Percentiles rank a stretch among this genome's conserved stretches.
Evolutionary conservation across 2,888 invertebrate species (phyloP).

Genomic region (Scotopteryx bipunctaria): DNA sequence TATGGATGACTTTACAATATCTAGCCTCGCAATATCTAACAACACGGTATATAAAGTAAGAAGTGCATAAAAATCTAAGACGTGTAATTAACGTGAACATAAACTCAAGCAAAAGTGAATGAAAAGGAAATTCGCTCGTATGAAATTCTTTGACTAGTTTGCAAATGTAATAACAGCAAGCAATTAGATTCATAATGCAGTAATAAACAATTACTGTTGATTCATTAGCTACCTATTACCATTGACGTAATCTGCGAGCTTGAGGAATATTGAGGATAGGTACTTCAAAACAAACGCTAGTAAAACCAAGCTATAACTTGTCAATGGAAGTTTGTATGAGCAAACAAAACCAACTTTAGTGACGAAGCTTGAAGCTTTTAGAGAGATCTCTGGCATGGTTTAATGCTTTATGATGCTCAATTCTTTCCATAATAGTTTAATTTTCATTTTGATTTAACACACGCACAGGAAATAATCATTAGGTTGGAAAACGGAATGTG

Average conservation of each 20-base stretch:
- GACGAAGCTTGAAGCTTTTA: no score
- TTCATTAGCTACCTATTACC: constrained; percentile 19
- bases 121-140: constrained; percentile 1
- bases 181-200: constrained; percentile 30
- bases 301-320: no score
- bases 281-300: constrained; percentile 4
- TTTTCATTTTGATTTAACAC: no score
- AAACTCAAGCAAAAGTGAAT: neutral
- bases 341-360: no score
- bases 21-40: neutral
- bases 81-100: neutral
- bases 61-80: no score
- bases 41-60: neutral
- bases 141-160: constrained; percentile 8
- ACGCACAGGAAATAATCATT: no score
- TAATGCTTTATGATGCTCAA: no score
- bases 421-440: no score
- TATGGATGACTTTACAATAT: neutral
- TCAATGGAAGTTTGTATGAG: no score
- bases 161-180: constrained; percentile 13
- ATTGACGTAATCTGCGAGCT: constrained; percentile 25
- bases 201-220: constrained; percentile 29
- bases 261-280: no score
- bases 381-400: no score
- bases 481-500: no score